Evolutionary conservation across 1,140 invertebrate genomes (phyloP).

Genomic region (Campoletis sonorensis): DNA sequence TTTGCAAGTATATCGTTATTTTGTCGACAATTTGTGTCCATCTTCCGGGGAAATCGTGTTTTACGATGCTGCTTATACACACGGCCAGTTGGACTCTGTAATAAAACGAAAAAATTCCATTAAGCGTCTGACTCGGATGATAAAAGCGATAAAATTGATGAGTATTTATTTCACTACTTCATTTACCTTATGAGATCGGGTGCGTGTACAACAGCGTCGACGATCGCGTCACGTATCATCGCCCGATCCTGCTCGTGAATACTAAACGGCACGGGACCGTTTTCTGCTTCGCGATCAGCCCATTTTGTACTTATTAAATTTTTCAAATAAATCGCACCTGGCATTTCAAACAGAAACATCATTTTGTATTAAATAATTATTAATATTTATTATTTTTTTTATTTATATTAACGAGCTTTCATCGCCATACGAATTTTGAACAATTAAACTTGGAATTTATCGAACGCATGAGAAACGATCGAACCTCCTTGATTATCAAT

Average conservation of each 20-base stretch:
- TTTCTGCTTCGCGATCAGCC: slow-evolving; percentile 90
- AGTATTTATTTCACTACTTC: background rate
- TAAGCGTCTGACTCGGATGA: slow-evolving; percentile 33
- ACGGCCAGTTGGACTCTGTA: slow-evolving; percentile 91
- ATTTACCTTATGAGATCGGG: slow-evolving; percentile 89
- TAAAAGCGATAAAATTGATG: slow-evolving; percentile 51
- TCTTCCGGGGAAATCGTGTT: slow-evolving; percentile 95
- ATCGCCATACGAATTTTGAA: no score
- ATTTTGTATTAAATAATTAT: no score
- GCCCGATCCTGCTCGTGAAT: slow-evolving; percentile 98
- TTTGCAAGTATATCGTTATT: slow-evolving; percentile 88
- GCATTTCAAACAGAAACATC: slow-evolving; percentile 47
- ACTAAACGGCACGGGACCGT: slow-evolving; percentile 86
- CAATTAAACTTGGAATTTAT: no score
- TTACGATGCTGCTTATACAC: slow-evolving; percentile 94
- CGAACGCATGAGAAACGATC: no score
- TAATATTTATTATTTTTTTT: no score
- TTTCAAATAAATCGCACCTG: slow-evolving; percentile 96
- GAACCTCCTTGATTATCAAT: no score
- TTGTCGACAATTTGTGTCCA: slow-evolving; percentile 98
- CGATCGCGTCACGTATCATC: slow-evolving; percentile 93
- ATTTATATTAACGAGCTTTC: no score
- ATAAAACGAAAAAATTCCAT: background rate
- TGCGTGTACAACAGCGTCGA: slow-evolving; percentile 96
- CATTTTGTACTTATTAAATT: slow-evolving; percentile 94